A percentile compares a stretch with the other conserved stretches of the same genome.
Conservation (phyloP, 2,113 vertebrate species). For the Candoia aspera region DNA sequence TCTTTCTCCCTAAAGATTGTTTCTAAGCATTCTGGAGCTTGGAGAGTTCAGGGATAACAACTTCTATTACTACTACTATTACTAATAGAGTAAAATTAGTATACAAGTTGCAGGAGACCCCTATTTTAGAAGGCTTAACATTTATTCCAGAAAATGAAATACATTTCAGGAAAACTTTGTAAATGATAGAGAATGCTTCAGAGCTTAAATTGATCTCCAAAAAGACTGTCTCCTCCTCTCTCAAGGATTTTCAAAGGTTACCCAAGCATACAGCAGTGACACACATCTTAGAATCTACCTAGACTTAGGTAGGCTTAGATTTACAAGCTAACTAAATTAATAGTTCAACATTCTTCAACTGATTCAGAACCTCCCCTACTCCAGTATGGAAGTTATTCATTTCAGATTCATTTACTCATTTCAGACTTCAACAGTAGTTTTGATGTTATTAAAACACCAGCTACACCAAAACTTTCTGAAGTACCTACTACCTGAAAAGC, state of each 20-base stretch:
- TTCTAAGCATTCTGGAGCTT: background rate
- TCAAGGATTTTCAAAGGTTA: background rate
- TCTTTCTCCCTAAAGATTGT: background rate
- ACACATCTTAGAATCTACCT: background rate
- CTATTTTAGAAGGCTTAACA: background rate
- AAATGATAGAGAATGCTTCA: background rate
- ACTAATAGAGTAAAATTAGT: no score
- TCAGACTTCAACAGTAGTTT: background rate
- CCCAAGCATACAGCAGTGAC: background rate
- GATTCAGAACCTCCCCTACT: background rate
- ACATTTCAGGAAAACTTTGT: background rate
- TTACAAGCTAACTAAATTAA: background rate
- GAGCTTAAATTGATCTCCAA: background rate
- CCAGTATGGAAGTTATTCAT: background rate
- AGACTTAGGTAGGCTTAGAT: background rate
- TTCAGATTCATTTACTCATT: background rate
- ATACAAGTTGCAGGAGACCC: background rate
- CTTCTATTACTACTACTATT: background rate
- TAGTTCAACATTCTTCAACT: background rate
- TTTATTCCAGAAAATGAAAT: background rate
- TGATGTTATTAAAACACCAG: background rate
- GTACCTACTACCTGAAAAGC: background rate
- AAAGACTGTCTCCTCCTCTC: background rate
- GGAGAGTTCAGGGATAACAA: background rate
- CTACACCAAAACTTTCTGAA: background rate